Conservation (phyloP, 2,113 vertebrate species). For the Herpetotheres cachinnans region DNA sequence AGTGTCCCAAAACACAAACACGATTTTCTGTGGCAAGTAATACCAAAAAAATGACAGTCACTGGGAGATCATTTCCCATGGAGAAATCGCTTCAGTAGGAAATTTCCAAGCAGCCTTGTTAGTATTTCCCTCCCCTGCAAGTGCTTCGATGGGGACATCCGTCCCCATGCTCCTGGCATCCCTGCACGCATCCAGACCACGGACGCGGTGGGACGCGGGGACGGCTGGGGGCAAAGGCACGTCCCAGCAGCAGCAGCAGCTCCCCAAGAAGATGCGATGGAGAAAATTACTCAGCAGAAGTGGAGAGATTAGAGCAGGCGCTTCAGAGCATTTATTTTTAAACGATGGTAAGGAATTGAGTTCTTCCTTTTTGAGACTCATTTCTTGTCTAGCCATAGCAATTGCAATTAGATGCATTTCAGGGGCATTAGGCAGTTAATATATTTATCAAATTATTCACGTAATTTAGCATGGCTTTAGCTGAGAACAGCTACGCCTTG, state of each 20-base stretch:
- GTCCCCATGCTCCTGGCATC: background rate
- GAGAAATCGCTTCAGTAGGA: background rate
- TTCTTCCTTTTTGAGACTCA: background rate
- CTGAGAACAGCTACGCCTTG: background rate
- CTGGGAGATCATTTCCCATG: background rate
- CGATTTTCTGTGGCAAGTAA: background rate
- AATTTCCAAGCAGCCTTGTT: background rate
- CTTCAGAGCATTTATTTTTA: background rate
- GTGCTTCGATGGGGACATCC: background rate
- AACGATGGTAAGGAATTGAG: background rate
- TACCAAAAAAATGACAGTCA: background rate
- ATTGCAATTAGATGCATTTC: conserved; percentile 57
- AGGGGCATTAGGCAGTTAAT: conserved; percentile 53
- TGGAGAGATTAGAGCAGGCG: background rate
- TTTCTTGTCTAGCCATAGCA: conserved; percentile 38
- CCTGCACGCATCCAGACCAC: accelerated
- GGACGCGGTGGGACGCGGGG: accelerated
- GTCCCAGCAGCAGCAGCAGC: background rate
- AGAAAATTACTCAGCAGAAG: background rate
- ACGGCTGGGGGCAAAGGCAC: background rate
- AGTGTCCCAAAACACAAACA: background rate
- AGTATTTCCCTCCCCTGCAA: background rate
- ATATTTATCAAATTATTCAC: conserved; percentile 56
- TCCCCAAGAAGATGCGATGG: background rate
- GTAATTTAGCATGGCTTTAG: conserved; percentile 15